Percentiles rank a stretch among this genome's conserved stretches.
Conservation (phyloP, 2,797 vertebrate genomes). For the Emydoidea blandingii region DNA sequence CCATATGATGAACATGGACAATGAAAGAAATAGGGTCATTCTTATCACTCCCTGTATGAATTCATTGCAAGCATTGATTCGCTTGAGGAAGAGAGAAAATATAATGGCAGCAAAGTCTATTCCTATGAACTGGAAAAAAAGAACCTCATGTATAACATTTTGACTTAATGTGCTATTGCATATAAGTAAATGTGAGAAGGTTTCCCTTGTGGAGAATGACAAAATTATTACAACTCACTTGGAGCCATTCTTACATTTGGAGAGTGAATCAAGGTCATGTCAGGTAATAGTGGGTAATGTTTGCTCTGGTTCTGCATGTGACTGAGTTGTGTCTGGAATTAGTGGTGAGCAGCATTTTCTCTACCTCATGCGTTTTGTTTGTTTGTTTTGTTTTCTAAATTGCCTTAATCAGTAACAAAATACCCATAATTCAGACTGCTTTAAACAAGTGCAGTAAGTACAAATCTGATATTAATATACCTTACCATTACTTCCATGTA, state of each 20-base stretch:
- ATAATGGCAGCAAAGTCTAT: neutral
- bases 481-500: neutral
- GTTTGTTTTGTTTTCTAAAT: neutral
- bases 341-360: neutral
- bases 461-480: neutral
- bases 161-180: neutral
- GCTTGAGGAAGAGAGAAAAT: neutral
- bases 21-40: neutral
- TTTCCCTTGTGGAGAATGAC: neutral
- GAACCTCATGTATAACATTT: neutral
- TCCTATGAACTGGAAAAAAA: neutral
- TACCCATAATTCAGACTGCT: neutral
- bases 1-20: fast-evolving
- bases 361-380: neutral
- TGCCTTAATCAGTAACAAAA: neutral
- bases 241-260: neutral
- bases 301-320: neutral
- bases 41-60: neutral
- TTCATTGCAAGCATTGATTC: neutral
- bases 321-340: neutral
- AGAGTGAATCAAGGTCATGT: neutral
- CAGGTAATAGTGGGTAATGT: neutral
- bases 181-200: neutral
- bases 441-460: neutral
- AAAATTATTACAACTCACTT: neutral